Conservation (phyloP, 23 tunicate genomes). For the Styela plicata region DNA sequence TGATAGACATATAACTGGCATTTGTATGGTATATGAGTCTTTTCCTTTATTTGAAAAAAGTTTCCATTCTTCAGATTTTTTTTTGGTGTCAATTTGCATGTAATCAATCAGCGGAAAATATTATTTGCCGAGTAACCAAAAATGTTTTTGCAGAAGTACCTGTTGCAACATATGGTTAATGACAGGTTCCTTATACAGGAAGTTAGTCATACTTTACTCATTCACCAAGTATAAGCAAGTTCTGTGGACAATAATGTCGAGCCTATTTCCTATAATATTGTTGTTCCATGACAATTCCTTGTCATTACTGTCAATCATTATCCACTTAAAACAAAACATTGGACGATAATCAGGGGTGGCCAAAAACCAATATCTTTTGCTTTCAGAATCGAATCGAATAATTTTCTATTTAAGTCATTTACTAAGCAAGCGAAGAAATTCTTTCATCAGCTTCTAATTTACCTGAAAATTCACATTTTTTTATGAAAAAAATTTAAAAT, state of each 20-base stretch:
- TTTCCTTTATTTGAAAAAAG: too few species aligned
- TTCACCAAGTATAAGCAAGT: background rate
- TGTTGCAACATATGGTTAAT: background rate
- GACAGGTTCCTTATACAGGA: background rate
- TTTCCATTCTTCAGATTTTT: too few species aligned
- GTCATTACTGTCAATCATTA: background rate
- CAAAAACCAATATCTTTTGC: background rate
- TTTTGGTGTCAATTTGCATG: background rate
- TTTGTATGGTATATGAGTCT: too few species aligned
- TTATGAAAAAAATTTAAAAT: too few species aligned
- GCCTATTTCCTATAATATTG: background rate
- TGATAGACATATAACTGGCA: too few species aligned
- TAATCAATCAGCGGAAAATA: background rate
- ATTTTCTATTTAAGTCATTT: background rate
- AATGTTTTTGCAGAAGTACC: background rate
- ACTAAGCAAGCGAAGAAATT: background rate
- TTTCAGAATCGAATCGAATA: background rate
- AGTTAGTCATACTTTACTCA: background rate
- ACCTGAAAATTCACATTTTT: too few species aligned
- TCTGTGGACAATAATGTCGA: background rate
- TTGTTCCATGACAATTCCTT: background rate
- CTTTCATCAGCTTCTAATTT: too few species aligned
- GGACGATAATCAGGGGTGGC: background rate
- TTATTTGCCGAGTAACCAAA: background rate
- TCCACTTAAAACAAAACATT: background rate